Evolutionary conservation across 2,888 invertebrate genomes (phyloP), one percentile per base, ranked within the genome.

Genomic region (Beris chalybata): DNA sequence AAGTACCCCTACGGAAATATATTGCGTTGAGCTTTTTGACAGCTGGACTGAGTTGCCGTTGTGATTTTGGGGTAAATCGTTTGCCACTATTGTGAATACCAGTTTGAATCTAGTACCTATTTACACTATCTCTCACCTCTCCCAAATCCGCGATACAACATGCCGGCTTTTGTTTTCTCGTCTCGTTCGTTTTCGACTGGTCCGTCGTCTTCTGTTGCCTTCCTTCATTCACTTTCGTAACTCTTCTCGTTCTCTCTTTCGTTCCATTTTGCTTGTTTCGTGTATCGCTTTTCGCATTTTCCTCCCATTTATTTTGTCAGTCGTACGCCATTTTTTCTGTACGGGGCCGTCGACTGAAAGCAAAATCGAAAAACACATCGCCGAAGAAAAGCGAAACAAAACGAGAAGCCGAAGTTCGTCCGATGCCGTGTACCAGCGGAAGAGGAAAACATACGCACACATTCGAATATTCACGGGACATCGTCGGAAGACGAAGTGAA

Each of bases 361-460:
- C 65, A 68, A 66, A 64, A 65, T 50, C 65, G 53, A 47, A 48
- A 15, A n/a, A 5, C 48, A 48, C 2, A 44, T 48, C 5, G 9
- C 22, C 22, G 13, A 15, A n/a, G n/a, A 48, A 48, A 48, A 13
- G 13, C 11, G n/a, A 48, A 48, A 48, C 48, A 6, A 48, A 48
- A 48, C 6, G 15, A 48, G 2, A 48, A 48, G 5, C 15, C 15
- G n/a, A 12, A 3, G n/a, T 48, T 48, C 48, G 48, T n/a, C 4
- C 44, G n/a, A 12, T 48, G 38, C 38, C 38, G 38, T 4, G n/a
- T 15, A n/a, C 48, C 6, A 48, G 15, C n/a, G 59, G 64, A 64
- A 63, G 59, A 66, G 67, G 61, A 64, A 38, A 9, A 64, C 9
- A 4, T 15, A 65, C 66, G 65, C 61, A 53, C 43, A 12, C 43